These are phyloP conservation scores for Otolemur crassicaudatus DNA, from an alignment of 2,797 vertebrate genomes.

Conservation along the genomic window DNA sequence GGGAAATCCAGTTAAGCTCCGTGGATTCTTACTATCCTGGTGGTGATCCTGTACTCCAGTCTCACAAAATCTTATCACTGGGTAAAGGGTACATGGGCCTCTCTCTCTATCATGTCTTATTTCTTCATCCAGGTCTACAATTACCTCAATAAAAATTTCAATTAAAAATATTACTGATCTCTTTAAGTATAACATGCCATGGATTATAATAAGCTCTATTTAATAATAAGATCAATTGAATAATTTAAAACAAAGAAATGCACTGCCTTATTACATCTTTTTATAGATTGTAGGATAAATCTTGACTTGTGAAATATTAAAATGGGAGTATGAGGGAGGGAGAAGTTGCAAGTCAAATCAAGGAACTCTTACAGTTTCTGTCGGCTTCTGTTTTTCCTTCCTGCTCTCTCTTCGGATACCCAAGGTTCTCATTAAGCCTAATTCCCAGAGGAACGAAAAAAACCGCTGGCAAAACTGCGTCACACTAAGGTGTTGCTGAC, in stretches of 20 bases:
- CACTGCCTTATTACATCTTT: slow-evolving; percentile 62
- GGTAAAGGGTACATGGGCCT: background rate
- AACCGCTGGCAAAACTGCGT: background rate
- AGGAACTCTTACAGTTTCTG: slow-evolving; percentile 18
- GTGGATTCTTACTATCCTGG: background rate
- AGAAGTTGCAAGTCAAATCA: slow-evolving; percentile 56
- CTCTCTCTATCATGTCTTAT: slow-evolving; percentile 23
- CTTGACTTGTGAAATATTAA: slow-evolving; percentile 66
- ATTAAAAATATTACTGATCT: slow-evolving; percentile 50
- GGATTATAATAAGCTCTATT: slow-evolving; percentile 48
- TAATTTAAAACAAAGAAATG: slow-evolving; percentile 53
- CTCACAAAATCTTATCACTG: slow-evolving; percentile 19
- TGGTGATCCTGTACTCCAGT: slow-evolving; percentile 14
- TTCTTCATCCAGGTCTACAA: slow-evolving; percentile 33
- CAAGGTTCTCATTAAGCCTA: background rate
- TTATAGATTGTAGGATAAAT: slow-evolving; percentile 60
- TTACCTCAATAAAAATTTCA: slow-evolving; percentile 55
- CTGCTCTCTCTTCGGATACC: background rate
- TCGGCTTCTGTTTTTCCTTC: slow-evolving; percentile 10
- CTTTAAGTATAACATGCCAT: slow-evolving; percentile 50
- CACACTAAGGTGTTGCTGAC: background rate
- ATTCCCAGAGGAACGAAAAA: slow-evolving; percentile 26
- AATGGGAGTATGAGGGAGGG: slow-evolving; percentile 11
- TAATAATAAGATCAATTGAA: slow-evolving; percentile 64
- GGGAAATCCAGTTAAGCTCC: slow-evolving; percentile 39